Evolutionary conservation across 2,888 invertebrate genomes (phyloP).

Genomic region (Orchestes rusci): DNA sequence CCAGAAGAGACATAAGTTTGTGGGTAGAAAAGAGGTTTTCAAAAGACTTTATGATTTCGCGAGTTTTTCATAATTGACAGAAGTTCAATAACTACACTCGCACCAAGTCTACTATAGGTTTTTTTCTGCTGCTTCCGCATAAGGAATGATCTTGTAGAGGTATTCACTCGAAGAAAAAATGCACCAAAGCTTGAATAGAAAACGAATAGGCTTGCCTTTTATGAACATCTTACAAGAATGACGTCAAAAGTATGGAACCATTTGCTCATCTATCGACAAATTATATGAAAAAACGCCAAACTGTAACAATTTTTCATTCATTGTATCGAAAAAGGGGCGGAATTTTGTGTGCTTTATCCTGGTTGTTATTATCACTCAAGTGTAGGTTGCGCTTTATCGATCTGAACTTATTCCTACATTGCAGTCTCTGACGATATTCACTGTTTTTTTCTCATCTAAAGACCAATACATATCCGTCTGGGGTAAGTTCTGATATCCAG

Average conservation of each 20-base stretch:
- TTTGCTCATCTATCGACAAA: slow-evolving; percentile 15
- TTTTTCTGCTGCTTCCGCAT: slow-evolving; percentile 10
- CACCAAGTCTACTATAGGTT: slow-evolving; percentile 10
- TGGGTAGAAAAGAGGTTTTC: slow-evolving; percentile 15
- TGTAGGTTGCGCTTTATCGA: slow-evolving; percentile 11
- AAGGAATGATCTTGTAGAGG: slow-evolving; percentile 13
- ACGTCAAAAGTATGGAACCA: slow-evolving; percentile 16
- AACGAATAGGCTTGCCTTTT: slow-evolving; percentile 14
- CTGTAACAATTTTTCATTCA: slow-evolving; percentile 13
- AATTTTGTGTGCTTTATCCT: slow-evolving; percentile 12
- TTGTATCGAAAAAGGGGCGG: slow-evolving; percentile 8
- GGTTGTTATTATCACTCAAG: slow-evolving; percentile 7
- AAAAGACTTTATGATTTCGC: slow-evolving; percentile 8
- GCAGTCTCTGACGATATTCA: slow-evolving; percentile 4
- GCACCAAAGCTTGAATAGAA: slow-evolving; percentile 19
- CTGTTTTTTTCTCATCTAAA: slow-evolving; percentile 7
- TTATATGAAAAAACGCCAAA: slow-evolving; percentile 12
- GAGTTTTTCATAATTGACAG: slow-evolving; percentile 5
- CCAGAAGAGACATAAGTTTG: slow-evolving; percentile 11
- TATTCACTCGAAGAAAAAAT: slow-evolving; percentile 16
- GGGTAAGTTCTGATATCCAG: slow-evolving; percentile 11
- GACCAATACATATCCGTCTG: slow-evolving; percentile 13
- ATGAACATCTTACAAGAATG: slow-evolving; percentile 12
- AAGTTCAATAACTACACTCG: slow-evolving; percentile 7
- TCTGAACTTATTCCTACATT: slow-evolving; percentile 8